Percentiles rank a stretch among this genome's conserved stretches.
Conservation (phyloP, 1,140 invertebrate genomes). For the Leptestheria dahalacensis region DNA sequence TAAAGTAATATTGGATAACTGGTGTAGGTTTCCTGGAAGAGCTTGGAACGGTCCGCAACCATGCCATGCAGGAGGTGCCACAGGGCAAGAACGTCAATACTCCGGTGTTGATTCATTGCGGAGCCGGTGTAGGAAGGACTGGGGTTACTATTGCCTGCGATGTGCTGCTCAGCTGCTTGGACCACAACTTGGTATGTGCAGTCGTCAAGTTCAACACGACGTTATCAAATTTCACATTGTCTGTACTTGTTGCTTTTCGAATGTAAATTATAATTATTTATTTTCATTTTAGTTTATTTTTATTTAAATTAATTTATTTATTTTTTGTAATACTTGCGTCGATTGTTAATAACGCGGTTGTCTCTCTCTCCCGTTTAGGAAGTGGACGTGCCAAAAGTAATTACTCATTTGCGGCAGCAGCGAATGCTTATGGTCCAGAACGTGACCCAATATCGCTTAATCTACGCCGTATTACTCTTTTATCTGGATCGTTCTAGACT, state of each 20-base stretch:
- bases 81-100: constrained; percentile 49
- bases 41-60: constrained; percentile 59
- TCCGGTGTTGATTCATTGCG: constrained; percentile 52
- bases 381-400: constrained; percentile 57
- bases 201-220: background rate
- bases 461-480: constrained; percentile 66
- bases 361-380: too few species aligned
- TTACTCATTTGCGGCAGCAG: constrained; percentile 59
- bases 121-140: constrained; percentile 49
- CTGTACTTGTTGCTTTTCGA: too few species aligned
- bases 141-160: constrained; percentile 63
- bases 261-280: too few species aligned
- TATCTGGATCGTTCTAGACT: constrained; percentile 72
- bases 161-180: constrained; percentile 64
- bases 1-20: background rate
- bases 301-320: too few species aligned
- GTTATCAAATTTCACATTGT: too few species aligned
- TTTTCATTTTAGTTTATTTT: too few species aligned
- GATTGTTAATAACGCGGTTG: too few species aligned
- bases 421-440: constrained; percentile 73
- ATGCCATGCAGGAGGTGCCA: constrained; percentile 46
- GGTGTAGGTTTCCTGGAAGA: constrained; percentile 62
- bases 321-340: too few species aligned
- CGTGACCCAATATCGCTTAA: constrained; percentile 72
- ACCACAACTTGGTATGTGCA: constrained; percentile 58